These are phyloP conservation scores for Eubasilissa splendida DNA, from an alignment of 2,888 invertebrate genomes.

Conservation along the genomic window DNA sequence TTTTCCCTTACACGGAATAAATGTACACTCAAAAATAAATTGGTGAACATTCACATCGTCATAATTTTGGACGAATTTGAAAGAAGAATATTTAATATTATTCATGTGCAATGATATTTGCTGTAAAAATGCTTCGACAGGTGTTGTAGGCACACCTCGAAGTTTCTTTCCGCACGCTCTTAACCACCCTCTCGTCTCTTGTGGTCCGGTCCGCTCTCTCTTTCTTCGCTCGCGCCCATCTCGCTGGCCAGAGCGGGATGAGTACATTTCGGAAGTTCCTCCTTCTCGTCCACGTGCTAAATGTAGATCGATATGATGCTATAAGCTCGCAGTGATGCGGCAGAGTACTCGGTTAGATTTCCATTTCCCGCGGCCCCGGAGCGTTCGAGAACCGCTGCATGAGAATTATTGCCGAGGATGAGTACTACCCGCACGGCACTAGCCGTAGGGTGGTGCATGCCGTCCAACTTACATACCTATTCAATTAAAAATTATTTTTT, in stretches of 20 bases:
- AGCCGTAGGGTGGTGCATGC: too few species aligned
- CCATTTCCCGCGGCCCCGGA: conserved; percentile 39
- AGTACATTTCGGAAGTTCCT: not conserved
- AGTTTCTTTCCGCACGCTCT: conserved; percentile 54
- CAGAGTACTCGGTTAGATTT: conserved; percentile 45
- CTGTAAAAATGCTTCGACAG: conserved; percentile 55
- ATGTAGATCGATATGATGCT: conserved; percentile 57
- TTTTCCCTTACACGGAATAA: too few species aligned
- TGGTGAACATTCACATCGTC: too few species aligned
- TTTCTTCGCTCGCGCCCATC: not conserved
- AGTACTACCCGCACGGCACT: too few species aligned
- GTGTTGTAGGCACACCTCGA: conserved; percentile 55
- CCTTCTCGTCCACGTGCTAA: conserved; percentile 49
- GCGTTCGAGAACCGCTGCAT: not conserved
- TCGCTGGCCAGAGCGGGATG: not conserved
- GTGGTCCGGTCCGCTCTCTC: not conserved
- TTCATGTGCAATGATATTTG: conserved; percentile 1
- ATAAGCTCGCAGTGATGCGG: conserved; percentile 47
- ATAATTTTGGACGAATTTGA: too few species aligned
- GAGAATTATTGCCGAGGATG: too few species aligned
- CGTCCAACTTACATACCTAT: too few species aligned
- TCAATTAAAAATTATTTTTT: too few species aligned
- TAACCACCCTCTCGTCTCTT: not conserved
- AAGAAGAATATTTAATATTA: too few species aligned
- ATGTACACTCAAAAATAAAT: too few species aligned